phyloP scores from a whole-genome alignment of 2,888 invertebrate species.

The Bombyx huttoni region DNA sequence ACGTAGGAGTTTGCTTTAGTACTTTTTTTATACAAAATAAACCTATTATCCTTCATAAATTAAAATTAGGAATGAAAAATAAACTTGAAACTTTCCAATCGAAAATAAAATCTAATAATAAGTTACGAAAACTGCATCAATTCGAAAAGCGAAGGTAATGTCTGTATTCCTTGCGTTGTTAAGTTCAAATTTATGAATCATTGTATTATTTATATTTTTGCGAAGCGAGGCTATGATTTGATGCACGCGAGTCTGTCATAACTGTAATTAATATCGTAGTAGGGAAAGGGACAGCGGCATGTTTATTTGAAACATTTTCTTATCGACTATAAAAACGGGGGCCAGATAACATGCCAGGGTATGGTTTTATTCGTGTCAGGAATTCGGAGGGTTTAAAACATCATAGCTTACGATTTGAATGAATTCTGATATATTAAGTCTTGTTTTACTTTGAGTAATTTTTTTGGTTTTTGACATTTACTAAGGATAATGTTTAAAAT shows the following conservation, averaged over 20 bases:
- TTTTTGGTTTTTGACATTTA: too few species aligned
- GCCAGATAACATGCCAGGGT: not conserved
- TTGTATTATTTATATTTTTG: not conserved
- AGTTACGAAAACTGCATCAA: not conserved
- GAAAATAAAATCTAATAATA: not conserved
- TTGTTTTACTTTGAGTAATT: too few species aligned
- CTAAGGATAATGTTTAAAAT: too few species aligned
- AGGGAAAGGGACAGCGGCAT: conserved; percentile 11
- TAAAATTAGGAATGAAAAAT: not conserved
- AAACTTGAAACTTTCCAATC: not conserved
- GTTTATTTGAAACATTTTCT: not conserved
- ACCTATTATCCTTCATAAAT: not conserved
- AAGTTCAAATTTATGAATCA: not conserved
- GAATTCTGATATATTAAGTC: too few species aligned
- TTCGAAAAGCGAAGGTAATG: not conserved
- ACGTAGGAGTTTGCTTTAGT: too few species aligned
- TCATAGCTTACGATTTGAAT: too few species aligned
- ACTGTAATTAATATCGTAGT: conserved; percentile 28
- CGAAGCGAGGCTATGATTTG: conserved; percentile 4
- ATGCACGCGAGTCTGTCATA: conserved; percentile 28
- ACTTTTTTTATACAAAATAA: too few species aligned
- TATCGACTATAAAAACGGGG: not conserved
- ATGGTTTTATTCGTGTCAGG: too few species aligned
- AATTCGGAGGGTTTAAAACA: too few species aligned
- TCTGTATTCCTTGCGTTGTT: not conserved